Conservation (phyloP, 2,797 vertebrate genomes). For the Discoglossus pictus region DNA sequence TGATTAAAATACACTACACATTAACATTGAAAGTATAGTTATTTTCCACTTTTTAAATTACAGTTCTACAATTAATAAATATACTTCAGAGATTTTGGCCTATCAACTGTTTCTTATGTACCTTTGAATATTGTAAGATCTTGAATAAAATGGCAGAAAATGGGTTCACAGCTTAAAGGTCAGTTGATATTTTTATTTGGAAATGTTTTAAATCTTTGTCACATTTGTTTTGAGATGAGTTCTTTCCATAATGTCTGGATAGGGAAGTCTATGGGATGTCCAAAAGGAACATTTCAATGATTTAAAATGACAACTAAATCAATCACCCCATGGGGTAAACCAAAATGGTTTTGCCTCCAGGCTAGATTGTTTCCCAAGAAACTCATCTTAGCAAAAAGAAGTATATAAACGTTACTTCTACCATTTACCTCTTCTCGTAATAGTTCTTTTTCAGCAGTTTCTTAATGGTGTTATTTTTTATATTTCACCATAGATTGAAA, state of each 20-base stretch:
- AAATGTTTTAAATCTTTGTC: no score
- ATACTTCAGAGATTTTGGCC: no score
- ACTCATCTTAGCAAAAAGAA: conserved; percentile 22
- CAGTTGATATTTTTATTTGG: no score
- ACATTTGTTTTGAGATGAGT: neutral
- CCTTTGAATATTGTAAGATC: no score
- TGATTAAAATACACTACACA: no score
- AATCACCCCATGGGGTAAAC: conserved; percentile 46
- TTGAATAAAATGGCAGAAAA: no score
- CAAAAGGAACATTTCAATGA: conserved; percentile 32
- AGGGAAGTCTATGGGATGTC: conserved; percentile 13
- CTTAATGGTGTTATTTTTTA: neutral
- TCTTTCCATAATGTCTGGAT: conserved; percentile 23
- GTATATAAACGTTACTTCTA: conserved; percentile 27
- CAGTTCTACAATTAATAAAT: no score
- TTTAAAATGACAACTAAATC: conserved; percentile 40
- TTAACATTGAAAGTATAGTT: no score
- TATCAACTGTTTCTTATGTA: no score
- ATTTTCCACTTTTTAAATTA: no score
- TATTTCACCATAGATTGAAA: conserved; percentile 12
- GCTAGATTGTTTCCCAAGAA: conserved; percentile 27
- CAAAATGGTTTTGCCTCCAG: conserved; percentile 22
- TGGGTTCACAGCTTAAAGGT: no score
- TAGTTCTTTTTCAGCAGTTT: neutral
- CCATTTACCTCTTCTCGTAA: conserved; percentile 7